phyloP scores from a whole-genome alignment of 2,888 invertebrate species.

The Cataglyphis altisquamis region DNA sequence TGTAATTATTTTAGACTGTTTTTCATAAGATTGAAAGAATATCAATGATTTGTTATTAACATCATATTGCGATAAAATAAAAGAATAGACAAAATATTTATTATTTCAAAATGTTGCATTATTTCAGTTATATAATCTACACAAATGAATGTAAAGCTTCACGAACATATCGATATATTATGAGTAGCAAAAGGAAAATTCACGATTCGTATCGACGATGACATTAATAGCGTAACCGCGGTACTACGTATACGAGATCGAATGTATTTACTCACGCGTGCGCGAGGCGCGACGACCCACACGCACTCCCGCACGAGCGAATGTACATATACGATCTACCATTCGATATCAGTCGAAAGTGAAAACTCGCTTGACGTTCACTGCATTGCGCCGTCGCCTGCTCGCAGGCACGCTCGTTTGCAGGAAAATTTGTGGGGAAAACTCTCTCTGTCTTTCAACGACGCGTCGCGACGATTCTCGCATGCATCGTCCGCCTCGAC shows the following conservation, averaged over 20 bases:
- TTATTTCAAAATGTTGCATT: too few species aligned
- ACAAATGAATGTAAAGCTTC: neutral
- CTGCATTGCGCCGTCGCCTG: neutral
- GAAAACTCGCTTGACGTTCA: conserved; percentile 77
- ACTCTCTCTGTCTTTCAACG: conserved; percentile 49
- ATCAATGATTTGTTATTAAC: neutral
- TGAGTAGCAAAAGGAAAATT: neutral
- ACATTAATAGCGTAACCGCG: neutral
- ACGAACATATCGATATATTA: neutral
- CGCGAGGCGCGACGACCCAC: conserved; percentile 43
- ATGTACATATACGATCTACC: conserved; percentile 46
- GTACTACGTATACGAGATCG: neutral
- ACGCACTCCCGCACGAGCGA: conserved; percentile 35
- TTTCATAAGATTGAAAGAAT: neutral
- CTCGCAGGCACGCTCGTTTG: conserved; percentile 28
- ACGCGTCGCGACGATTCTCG: conserved; percentile 9
- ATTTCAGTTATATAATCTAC: neutral
- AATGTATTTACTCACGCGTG: conserved; percentile 36
- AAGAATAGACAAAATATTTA: too few species aligned
- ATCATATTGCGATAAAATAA: neutral
- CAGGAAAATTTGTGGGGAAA: conserved; percentile 42
- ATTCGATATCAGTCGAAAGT: conserved; percentile 82
- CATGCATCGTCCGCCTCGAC: neutral
- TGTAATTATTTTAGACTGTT: neutral
- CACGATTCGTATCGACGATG: neutral